Evolutionary conservation across 2,888 invertebrate species (phyloP), one percentile per base, ranked within the genome.

Genomic region (Mimachlamys varia): DNA sequence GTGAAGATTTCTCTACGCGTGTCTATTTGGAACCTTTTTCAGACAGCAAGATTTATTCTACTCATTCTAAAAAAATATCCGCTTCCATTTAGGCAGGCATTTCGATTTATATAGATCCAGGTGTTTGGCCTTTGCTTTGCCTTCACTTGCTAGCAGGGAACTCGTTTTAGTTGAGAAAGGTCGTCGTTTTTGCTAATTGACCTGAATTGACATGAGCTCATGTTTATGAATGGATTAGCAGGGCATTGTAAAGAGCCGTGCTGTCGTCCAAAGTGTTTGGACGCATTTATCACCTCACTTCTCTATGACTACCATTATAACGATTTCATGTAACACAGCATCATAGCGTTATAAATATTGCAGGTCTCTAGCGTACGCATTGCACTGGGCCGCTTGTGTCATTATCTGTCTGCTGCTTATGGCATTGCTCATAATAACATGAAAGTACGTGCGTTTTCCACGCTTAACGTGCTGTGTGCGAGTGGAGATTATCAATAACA

Each of bases 361-460:
- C 33, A 22, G 33, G 76, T 76, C 76, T 76, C 76, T 0, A 76
- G 76, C 27, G 76, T 33, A 27, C 33, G 27, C 33, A 27, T 76
- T 76, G 33, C 33, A 76, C 27, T 33, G 76, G 62, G 76, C 76
- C 76, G 33, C 76, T 76, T 76, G 17, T 76, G 33, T 15, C 33
- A 76, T 76, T 76, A 76, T 76, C 33, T 33, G 76, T 76, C 76
- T 76, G 76, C 15, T 33, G 76, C 76, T 76, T 76, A 76, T 76
- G 76, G 76, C 76, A 76, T 76, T 76, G 76, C 76, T 76, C 33
- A 76, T 76, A 76, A 76, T 33, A 76, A 33, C 33, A 76, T 62
- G n/a, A 76, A 76, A 76, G 76, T 27, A 33, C 76, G 76, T 12
- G 33, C 27, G 76, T 17, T 76, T 76, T 76, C 76, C 76, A 12